phyloP scores from a whole-genome alignment of 2,113 vertebrate genomes.

The Cyphomyrus discorhynchus region DNA sequence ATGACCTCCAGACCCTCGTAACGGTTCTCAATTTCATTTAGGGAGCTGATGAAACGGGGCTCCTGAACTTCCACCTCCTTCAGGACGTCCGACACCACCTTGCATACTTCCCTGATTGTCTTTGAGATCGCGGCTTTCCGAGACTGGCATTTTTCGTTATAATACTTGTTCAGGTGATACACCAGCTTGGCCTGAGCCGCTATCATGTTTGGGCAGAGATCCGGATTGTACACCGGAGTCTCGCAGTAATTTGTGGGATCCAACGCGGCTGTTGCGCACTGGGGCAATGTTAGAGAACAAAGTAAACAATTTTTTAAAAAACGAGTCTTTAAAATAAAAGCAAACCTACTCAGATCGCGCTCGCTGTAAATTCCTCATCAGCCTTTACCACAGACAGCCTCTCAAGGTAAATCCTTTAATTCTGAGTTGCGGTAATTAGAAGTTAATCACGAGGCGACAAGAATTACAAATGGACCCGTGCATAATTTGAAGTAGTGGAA shows the following conservation, averaged over 20 bases:
- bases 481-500: constrained; percentile 55
- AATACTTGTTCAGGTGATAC: constrained; percentile 98
- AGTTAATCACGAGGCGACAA: constrained; percentile 59
- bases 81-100: constrained; percentile 96
- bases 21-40: constrained; percentile 97
- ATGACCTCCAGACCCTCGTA: constrained; percentile 96
- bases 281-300: constrained; percentile 96
- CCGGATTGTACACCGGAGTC: constrained; percentile 99
- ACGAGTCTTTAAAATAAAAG: constrained; percentile 39
- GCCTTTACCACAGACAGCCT: constrained; percentile 34
- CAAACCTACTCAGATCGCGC: constrained; percentile 50
- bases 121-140: constrained; percentile 95
- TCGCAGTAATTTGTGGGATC: constrained; percentile 99
- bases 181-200: constrained; percentile 98
- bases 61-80: constrained; percentile 99
- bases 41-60: constrained; percentile 96
- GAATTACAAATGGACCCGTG: constrained; percentile 55
- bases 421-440: constrained; percentile 38
- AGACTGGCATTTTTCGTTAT: constrained; percentile 97
- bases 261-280: constrained; percentile 93
- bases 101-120: constrained; percentile 95
- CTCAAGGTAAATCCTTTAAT: constrained; percentile 38
- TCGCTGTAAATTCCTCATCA: constrained; percentile 39
- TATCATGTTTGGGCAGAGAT: constrained; percentile 99
- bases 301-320: constrained; percentile 39